A percentile compares a stretch with the other conserved stretches of the same genome.
These are phyloP conservation scores for Rhabdornis inornatus DNA, from an alignment of 2,113 vertebrate genomes.

Conservation along the genomic window DNA sequence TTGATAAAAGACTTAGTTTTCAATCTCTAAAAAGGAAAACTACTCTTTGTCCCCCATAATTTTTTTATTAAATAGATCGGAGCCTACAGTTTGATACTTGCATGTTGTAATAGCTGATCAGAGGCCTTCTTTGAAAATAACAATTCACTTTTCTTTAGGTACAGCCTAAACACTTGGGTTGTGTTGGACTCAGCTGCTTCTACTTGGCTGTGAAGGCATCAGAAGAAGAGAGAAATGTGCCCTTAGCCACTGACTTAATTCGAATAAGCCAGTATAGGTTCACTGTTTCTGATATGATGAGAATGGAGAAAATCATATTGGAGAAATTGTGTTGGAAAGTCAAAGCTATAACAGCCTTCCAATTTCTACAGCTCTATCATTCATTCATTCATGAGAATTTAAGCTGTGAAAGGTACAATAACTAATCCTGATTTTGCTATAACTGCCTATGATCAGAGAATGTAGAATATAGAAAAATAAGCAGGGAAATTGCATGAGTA, in stretches of 20 bases:
- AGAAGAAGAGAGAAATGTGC: slow-evolving; percentile 91
- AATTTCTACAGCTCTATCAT: slow-evolving; percentile 87
- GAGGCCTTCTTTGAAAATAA: not conserved
- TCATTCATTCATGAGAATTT: slow-evolving; percentile 79
- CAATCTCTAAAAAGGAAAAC: not conserved
- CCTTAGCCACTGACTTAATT: slow-evolving; percentile 88
- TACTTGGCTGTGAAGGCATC: slow-evolving; percentile 89
- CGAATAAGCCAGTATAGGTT: slow-evolving; percentile 95
- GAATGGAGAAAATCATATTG: slow-evolving; percentile 97
- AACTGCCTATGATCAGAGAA: not conserved
- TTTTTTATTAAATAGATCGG: not conserved
- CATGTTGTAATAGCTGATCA: not conserved
- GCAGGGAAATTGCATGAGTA: not conserved
- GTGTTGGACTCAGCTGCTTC: slow-evolving; percentile 93
- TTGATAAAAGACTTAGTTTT: not conserved
- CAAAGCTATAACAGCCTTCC: slow-evolving; percentile 86
- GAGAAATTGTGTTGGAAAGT: slow-evolving; percentile 93
- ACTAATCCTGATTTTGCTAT: not conserved
- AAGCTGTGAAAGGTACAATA: slow-evolving; percentile 81
- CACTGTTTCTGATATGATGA: slow-evolving; percentile 92
- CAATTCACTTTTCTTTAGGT: slow-evolving; percentile 73
- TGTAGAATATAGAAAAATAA: not conserved
- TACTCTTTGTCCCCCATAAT: fast-evolving
- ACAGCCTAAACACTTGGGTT: slow-evolving; percentile 93
- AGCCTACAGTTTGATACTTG: not conserved